Base-by-base conservation (phyloP, 2,113 vertebrate genomes). In the Sylvicapra grimmia region DNA sequence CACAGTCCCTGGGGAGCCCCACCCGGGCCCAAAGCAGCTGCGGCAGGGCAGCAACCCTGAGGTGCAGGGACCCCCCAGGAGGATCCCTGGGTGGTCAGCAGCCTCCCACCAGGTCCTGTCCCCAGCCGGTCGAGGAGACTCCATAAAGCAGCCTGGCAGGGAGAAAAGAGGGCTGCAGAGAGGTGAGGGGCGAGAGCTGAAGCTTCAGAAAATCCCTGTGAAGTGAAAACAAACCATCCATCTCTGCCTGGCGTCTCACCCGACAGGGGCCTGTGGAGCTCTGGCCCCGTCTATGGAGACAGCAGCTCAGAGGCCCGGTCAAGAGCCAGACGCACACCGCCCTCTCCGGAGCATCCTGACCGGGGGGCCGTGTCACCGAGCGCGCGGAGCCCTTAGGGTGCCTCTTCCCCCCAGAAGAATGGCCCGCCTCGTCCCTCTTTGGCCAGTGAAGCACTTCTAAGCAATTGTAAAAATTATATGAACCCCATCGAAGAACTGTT, bases 191-290 rank as follows among this genome's bases (percentile, higher is more conserved):
- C 98, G 98, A 99, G 98, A 98, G 98, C 98, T 98, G 98, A 99
- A 97, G 97, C 98, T 99, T 96, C 98, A 98, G 98, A 99, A 98
- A 99, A 98, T 98, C 98, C 98, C 98, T 98, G 96, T 99, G 98
- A 99, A 99, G 98, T 98, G 98, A 98, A 98, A 99, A 98, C 98
- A 99, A 99, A 97, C 98, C 98, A 98, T 98, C 98, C 79, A 9
- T 99, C 99, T 99, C 95, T 89, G 96, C 95, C 21, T 98, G 98
- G 98, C 98, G 23, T 98, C 98, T 99, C 98, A 98, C 98, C 98
- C 85, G 96, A 97, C 61, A 49, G 94, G 98, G 98, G 98, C 98
- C 99, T 99, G 97, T 98, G 88, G 94, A 96, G 97, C 97, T 97
- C 98, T 92, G 98, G 97, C 97, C 59, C 95, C 75, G 93, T 98